Evolutionary conservation across 2,113 vertebrate genomes (phyloP).

Genomic region (Clarias macrocephalus): DNA sequence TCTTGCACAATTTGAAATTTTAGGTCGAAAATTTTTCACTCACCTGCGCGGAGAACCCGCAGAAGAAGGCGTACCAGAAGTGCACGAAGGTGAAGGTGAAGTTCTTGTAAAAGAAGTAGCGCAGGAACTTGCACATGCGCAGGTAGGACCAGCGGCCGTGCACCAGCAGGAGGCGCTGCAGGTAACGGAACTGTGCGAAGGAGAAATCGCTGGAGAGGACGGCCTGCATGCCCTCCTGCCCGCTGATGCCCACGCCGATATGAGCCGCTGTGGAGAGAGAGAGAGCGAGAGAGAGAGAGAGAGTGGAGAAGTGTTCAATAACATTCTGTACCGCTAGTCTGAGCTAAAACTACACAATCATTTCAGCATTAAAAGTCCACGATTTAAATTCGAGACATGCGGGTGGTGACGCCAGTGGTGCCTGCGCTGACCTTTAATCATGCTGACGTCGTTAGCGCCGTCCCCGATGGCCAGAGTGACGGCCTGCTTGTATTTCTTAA

Average conservation of each 20-base stretch:
- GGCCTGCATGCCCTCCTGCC: conserved; percentile 95
- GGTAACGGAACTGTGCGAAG: conserved; percentile 91
- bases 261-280: conserved; percentile 81
- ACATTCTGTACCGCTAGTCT: neutral
- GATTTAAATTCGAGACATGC: no score
- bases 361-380: no score
- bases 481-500: conserved; percentile 88
- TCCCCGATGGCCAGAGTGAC: conserved; percentile 94
- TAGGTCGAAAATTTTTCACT: conserved; percentile 19
- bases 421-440: conserved; percentile 86
- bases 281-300: neutral
- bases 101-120: conserved; percentile 99
- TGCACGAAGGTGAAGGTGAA: conserved; percentile 96
- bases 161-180: conserved; percentile 92
- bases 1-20: no score
- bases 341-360: neutral
- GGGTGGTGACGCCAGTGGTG: neutral
- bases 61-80: conserved; percentile 97
- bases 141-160: conserved; percentile 97
- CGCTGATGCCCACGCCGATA: conserved; percentile 91
- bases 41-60: conserved; percentile 96
- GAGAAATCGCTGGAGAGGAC: conserved; percentile 91
- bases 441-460: conserved; percentile 93
- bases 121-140: conserved; percentile 96
- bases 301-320: neutral